Percentiles rank a stretch among this genome's conserved stretches.
Conservation (phyloP, 2,113 vertebrate species). For the Cyanoderma ruficeps region DNA sequence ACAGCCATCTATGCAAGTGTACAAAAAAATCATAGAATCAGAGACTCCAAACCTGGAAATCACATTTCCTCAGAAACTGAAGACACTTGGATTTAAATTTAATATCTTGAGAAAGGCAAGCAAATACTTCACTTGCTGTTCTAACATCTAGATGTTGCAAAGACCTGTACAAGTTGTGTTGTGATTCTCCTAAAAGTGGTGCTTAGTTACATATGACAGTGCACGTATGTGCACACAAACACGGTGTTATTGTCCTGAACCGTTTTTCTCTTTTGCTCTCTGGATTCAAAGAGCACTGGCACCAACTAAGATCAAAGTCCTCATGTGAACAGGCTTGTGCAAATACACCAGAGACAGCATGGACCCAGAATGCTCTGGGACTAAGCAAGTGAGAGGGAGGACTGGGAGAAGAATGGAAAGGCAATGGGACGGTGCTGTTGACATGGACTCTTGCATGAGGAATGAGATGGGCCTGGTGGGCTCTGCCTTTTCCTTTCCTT, state of each 20-base stretch:
- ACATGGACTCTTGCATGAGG: background rate
- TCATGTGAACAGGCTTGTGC: background rate
- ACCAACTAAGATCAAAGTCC: background rate
- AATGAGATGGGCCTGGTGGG: background rate
- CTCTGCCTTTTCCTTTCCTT: background rate
- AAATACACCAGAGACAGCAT: background rate
- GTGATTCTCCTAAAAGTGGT: background rate
- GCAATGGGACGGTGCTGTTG: background rate
- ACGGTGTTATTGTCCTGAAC: background rate
- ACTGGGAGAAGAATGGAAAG: background rate
- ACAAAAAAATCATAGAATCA: background rate
- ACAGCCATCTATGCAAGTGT: background rate
- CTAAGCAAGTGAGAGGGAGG: background rate
- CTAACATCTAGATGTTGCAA: background rate
- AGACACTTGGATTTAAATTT: background rate
- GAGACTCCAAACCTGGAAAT: background rate
- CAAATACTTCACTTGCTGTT: background rate
- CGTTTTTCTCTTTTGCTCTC: background rate
- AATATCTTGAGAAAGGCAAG: background rate
- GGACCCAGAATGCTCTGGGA: background rate
- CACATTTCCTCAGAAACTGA: background rate
- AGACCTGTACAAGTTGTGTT: background rate
- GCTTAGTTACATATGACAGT: background rate
- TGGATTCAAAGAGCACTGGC: background rate
- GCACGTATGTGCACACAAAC: background rate